Percentiles rank a stretch among this genome's conserved stretches.
These are phyloP conservation scores for Crocuta crocuta DNA, from an alignment of 2,113 vertebrate species.

Conservation along the genomic window DNA sequence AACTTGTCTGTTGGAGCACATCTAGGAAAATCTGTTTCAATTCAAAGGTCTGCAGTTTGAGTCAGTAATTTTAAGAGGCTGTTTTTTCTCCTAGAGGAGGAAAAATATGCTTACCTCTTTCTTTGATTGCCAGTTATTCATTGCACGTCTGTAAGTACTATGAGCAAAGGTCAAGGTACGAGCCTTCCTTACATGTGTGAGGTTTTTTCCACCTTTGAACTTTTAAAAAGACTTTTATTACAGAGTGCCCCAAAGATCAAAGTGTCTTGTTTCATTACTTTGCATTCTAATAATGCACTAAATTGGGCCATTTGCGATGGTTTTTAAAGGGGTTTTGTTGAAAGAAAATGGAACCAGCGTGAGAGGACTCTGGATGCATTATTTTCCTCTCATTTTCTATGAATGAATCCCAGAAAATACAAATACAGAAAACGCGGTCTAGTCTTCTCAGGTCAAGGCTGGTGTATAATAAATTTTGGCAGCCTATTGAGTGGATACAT, in stretches of 20 bases:
- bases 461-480: not conserved
- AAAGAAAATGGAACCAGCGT: not conserved
- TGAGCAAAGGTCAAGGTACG: slow-evolving; percentile 58
- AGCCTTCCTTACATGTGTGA: slow-evolving; percentile 55
- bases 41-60: slow-evolving; percentile 56
- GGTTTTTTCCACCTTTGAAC: slow-evolving; percentile 71
- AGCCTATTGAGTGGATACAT: not conserved
- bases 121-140: slow-evolving; percentile 62
- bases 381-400: not conserved
- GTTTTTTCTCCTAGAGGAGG: not conserved
- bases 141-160: not conserved
- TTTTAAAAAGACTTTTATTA: slow-evolving; percentile 61
- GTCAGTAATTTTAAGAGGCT: slow-evolving; percentile 17
- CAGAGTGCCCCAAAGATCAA: not conserved
- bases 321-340: slow-evolving; percentile 28
- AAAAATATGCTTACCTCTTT: slow-evolving; percentile 40
- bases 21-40: slow-evolving; percentile 8
- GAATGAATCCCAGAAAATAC: not conserved
- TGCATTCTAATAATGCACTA: not conserved
- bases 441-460: not conserved
- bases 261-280: slow-evolving; percentile 33
- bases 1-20: not conserved
- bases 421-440: not conserved
- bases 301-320: not conserved
- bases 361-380: not conserved